Percentiles rank a stretch among this genome's conserved stretches.
Conservation (phyloP, 37 sponge, comb jelly and placozoan species). For the Lycopodina hypogea region DNA sequence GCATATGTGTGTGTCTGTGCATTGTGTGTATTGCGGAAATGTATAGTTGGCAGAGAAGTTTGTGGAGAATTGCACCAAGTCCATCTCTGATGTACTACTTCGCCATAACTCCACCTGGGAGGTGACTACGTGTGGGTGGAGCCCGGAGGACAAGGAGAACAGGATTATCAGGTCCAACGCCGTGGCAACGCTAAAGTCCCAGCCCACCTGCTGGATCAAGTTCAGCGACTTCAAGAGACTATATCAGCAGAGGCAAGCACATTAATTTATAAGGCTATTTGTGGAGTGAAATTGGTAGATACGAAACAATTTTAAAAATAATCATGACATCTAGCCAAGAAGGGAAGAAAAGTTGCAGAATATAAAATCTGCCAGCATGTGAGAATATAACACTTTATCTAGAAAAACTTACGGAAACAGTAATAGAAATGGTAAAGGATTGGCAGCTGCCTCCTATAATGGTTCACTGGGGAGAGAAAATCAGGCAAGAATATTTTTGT, state of each 20-base stretch:
- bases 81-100: slow-evolving; percentile 14
- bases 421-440: too few species aligned
- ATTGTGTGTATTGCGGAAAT: neutral
- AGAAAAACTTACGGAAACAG: too few species aligned
- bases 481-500: too few species aligned
- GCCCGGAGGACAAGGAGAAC: slow-evolving; percentile 45
- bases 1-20: neutral
- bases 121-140: slow-evolving; percentile 39
- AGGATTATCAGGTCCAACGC: slow-evolving; percentile 57
- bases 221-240: slow-evolving; percentile 41
- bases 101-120: slow-evolving; percentile 29
- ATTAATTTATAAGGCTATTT: too few species aligned
- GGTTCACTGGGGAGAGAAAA: too few species aligned
- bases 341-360: neutral
- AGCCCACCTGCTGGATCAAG: slow-evolving; percentile 39
- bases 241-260: slow-evolving; percentile 33
- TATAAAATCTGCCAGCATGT: neutral
- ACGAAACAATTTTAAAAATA: too few species aligned
- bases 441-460: too few species aligned
- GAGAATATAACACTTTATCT: neutral
- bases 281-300: too few species aligned
- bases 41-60: slow-evolving; percentile 33
- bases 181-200: slow-evolving; percentile 31
- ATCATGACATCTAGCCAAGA: too few species aligned
- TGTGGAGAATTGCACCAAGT: slow-evolving; percentile 26